Evolutionary conservation across 64 coral and sea anemone species (phyloP), one percentile per base, ranked within the genome.

Genomic region (Cladopsammia gracilis): DNA sequence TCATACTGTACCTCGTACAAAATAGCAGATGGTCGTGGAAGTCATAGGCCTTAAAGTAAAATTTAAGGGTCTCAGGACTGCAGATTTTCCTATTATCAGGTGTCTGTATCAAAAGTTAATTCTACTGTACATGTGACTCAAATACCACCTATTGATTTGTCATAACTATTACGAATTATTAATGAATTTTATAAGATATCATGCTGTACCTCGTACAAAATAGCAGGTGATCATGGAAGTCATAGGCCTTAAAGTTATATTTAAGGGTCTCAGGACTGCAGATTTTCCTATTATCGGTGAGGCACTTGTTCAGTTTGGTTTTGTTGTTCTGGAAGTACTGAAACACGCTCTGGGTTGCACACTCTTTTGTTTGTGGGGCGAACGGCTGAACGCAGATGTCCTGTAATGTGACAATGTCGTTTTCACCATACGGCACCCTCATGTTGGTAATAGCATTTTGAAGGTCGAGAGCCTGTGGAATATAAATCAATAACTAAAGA

Each of bases 291-390:
- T 89, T 50, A 4, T 26, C 54, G 0, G 90, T 76, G 10, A 89
- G 14, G 64, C 95, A 96, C 23, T 89, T 89, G 76, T 96, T 96
- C 42, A 96, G 95, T 65, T 78, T 60, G 11, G 13, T 95, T 61
- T 76, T 58, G 76, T 86, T 76, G 58, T 98, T 98, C 34, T 98
- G 96, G 53, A 94, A 98, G 64, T 95, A 98, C 64, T 98, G 93
- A 5, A 98, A 95, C 25, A 94, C 13, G 52, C 96, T 98, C 49
- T 92, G 67, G 3, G 95, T 91, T 23, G 82, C 79, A 48, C 96
- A 98, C 5, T 89, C 77, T 10, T 85, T 86, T 24, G 87, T 98
- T 57, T 92, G 70, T 3, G 92, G 93, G 7, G 75, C 48, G 10
- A 98, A 57, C 0, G 96, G 96, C 71, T 95, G 91, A n/a, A 84